These are phyloP conservation scores for Acanthopagrus latus DNA, from an alignment of 2,797 vertebrate genomes.

Conservation along the genomic window DNA sequence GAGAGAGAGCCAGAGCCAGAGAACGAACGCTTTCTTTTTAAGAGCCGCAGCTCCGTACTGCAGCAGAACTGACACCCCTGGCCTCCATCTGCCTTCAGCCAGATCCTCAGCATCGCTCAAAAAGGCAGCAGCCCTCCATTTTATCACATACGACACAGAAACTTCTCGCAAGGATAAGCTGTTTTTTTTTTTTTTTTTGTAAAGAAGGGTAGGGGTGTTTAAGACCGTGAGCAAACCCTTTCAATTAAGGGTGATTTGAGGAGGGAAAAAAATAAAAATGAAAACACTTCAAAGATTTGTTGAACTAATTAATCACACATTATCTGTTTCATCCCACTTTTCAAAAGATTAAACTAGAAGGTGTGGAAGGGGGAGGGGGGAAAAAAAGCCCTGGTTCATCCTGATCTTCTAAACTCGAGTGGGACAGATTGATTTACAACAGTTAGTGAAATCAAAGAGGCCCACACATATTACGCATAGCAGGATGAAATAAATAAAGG, in stretches of 20 bases:
- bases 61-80: constrained; percentile 57
- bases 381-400: background rate
- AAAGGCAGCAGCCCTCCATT: constrained; percentile 30
- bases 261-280: background rate
- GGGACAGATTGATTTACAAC: constrained; percentile 33
- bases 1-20: too few relatives aligned
- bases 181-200: background rate
- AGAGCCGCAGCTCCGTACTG: constrained; percentile 59
- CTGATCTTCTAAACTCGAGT: constrained; percentile 11
- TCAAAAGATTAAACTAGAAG: constrained; percentile 23
- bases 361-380: background rate
- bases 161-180: constrained; percentile 16
- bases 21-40: constrained; percentile 25
- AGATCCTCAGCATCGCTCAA: constrained; percentile 46
- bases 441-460: constrained; percentile 46
- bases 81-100: constrained; percentile 55
- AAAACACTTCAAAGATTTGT: constrained; percentile 38
- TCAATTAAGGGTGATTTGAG: constrained; percentile 24
- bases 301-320: constrained; percentile 38
- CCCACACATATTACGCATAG: constrained; percentile 33
- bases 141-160: constrained; percentile 18
- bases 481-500: constrained; percentile 1
- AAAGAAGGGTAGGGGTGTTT: constrained; percentile 2
- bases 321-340: constrained; percentile 34
- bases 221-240: constrained; percentile 58